These are phyloP conservation scores for Adelges cooleyi DNA, from an alignment of 1,140 invertebrate species.

Conservation along the genomic window DNA sequence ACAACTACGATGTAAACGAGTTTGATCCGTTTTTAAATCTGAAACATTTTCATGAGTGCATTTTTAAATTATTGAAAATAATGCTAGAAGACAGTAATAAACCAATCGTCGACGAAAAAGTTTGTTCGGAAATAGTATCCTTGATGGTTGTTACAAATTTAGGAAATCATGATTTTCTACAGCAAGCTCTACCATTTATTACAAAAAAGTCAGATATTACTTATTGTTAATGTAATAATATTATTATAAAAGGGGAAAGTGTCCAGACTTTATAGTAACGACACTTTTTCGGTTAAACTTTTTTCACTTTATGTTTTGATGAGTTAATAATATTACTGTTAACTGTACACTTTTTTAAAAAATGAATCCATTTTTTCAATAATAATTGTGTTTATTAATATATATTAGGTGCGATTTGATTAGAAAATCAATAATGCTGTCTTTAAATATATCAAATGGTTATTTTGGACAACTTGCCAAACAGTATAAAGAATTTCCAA, in stretches of 20 bases:
- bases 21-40: conserved; percentile 20
- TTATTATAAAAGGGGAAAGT: no score
- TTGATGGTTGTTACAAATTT: not conserved
- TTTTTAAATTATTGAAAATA: conserved; percentile 11
- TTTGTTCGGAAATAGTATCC: conserved; percentile 15
- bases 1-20: conserved; percentile 1
- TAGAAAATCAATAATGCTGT: not conserved
- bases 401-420: not conserved
- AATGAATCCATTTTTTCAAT: no score
- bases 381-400: not conserved
- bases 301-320: no score
- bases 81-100: not conserved
- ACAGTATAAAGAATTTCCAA: conserved; percentile 2
- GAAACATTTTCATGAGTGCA: conserved; percentile 15
- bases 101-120: not conserved
- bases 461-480: not conserved
- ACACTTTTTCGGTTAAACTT: no score
- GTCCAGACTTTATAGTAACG: no score
- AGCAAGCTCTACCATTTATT: conserved; percentile 1
- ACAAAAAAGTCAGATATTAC: not conserved
- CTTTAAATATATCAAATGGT: conserved; percentile 4
- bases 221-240: no score
- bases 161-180: conserved; percentile 6
- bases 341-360: not conserved
- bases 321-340: not conserved